Evolutionary conservation across 2,797 vertebrate genomes (phyloP), one percentile per base, ranked within the genome.

Genomic region (Arctocebus calabarensis): DNA sequence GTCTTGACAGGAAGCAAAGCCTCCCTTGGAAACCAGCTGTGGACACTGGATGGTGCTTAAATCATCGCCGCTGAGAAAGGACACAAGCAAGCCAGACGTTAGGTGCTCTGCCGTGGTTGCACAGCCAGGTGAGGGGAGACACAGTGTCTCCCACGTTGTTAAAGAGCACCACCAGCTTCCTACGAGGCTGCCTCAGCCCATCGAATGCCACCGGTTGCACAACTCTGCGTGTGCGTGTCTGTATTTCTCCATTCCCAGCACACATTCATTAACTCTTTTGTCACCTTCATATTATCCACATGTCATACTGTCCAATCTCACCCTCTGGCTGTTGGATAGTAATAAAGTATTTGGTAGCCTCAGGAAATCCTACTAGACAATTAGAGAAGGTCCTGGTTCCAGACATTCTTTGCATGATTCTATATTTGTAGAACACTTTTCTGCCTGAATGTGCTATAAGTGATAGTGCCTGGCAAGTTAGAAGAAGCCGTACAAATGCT

Each of bases 371-470:
- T 40, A 25, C 75, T 59, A 86, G 78, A 79, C 84, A 79, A 68
- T 85, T 92, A 88, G 85, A 97, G 95, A 95, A 95, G 48, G 43
- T 61, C 57, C 84, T 79, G 64, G 74, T 90, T 96, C 92, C 37
- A 59, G 86, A 95, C 95, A 81, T 86, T 95, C 90, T 84, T 94
- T 74, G 16, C 88, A 94, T 92, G 86, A 70, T 23, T 96, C 66
- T 91, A 4, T 95, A 95, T 91, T 95, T 96, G 86, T 74, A 81
- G 91, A 94, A 96, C 88, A 81, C 94, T 94, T 89, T 95, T 84
- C 88, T 88, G 57, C 90, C 88, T 77, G 70, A 81, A 83, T 88
- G 94, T 32, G 64, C 78, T 87, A 11, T 94, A 96, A 95, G 87
- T 95, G 84, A 95, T 43, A 86, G 83, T 61, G 71, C 71, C 74